Evolutionary conservation across 2,113 vertebrate genomes (phyloP), one percentile per base, ranked within the genome.

Genomic region (Cynocephalus volans): DNA sequence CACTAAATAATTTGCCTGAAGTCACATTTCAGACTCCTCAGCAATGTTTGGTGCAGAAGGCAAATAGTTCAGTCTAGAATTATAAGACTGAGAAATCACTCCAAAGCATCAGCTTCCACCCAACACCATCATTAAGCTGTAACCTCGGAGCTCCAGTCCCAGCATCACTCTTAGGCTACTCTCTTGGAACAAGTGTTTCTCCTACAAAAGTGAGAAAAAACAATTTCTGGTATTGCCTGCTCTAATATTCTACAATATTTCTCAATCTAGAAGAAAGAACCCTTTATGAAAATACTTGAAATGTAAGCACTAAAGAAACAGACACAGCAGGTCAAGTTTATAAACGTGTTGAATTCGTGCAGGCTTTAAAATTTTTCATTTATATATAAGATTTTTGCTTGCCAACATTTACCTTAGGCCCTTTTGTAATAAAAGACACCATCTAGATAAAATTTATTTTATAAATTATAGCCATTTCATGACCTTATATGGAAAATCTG

Each of bases 391-490:
- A 97, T 98, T 77, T 97, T 65, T 85, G 82, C 81, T 97, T 98
- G 90, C 96, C 96, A 97, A 93, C 95, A 95, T 97, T 77, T 97
- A 84, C 97, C 98, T 52, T 72, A 97, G 79, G 88, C 0, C 0
- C 77, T 97, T 97, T 98, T 95, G 97, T 98, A 97, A 95, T 94
- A 88, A 93, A 98, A 97, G 88, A 98, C 50, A 90, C 80, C 96
- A 98, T 94, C 97, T 97, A 97, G 85, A 98, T 94, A 98, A 97
- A 98, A 98, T 75, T 18, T 79, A 96, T 97, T 98, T 98, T 98
- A 98, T 95, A 95, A 98, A 95, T 95, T 95, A 93, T 96, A 92
- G 88, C 85, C 93, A 97, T 96, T 96, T 93, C 82, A 31, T 67
- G 90, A 93, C 31, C 41, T 95, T 96, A 48, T 64, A 58, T 89